These are phyloP conservation scores for Ceyx erithaca DNA, from an alignment of 2,797 vertebrate genomes.

Conservation along the genomic window DNA sequence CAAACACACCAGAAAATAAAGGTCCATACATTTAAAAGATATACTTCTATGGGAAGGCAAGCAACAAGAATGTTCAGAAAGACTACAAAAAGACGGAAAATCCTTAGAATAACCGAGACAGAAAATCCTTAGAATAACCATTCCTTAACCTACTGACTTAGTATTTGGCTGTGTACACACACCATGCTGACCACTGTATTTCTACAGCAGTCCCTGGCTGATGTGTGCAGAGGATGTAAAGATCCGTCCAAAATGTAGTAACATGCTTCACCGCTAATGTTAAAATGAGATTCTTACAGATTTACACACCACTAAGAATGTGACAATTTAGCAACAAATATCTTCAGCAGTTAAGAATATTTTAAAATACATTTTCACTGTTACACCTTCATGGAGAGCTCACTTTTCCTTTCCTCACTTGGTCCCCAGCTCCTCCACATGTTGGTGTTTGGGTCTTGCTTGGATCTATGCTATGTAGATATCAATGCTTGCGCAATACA, in stretches of 20 bases:
- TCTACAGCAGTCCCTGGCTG: not conserved
- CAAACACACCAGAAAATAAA: conserved; percentile 2
- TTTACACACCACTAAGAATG: not conserved
- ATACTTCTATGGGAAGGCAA: not conserved
- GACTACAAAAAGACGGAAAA: not conserved
- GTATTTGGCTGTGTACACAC: not conserved
- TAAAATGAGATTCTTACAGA: not conserved
- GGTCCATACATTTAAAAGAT: not conserved
- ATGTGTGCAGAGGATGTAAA: not conserved
- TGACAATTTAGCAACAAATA: not conserved
- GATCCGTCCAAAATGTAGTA: not conserved
- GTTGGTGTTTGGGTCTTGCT: not conserved
- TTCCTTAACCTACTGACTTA: not conserved
- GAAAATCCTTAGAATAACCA: not conserved
- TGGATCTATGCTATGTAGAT: not conserved
- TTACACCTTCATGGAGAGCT: not conserved
- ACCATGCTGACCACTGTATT: not conserved
- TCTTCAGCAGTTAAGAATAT: not conserved
- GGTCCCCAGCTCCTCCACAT: not conserved
- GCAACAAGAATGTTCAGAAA: not conserved
- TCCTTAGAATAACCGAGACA: not conserved
- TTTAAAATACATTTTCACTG: not conserved
- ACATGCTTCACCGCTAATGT: not conserved
- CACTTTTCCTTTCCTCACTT: not conserved
- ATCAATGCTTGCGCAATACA: not conserved